Base-by-base conservation (phyloP, 2,888 invertebrate species). In the Drosophila pullipes region DNA sequence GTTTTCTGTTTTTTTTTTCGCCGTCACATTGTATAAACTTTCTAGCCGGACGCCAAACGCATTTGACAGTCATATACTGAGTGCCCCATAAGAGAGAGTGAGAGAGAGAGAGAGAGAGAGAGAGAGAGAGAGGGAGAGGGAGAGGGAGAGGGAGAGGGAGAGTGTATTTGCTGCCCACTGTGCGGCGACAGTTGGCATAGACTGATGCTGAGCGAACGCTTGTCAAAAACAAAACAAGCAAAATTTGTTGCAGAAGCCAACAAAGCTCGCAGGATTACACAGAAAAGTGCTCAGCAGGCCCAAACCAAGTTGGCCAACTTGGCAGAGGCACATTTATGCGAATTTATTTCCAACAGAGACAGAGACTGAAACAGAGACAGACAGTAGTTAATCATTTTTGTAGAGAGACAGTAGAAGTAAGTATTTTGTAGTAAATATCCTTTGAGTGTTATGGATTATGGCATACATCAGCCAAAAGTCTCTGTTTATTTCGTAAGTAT, bases 211-310 rank as follows among this genome's bases (percentile, higher is more conserved):
- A 64, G 50, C 76, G 37, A 64, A 50, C 76, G 37, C 62, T 39
- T 69, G 72, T 78, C 69, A 68, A 65, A 77, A 69, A 72, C 52
- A 81, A 81, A 78, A 69, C 72, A 65, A 47, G 58, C 79, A 58
- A 76, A 90, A 85, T 85, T 85, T 85, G 85, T 85, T 69, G 50
- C 62, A 54, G 73, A 80, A 71, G 74, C 73, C 68, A 70, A 65
- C 71, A 89, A 87, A 91, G 83, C 88, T 76, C 72, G 44, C 68
- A 69, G 86, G 85, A 90, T 85, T 85, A 90, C 89, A 73, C n/a
- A 58, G 68, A 53, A 77, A 84, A 82, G 83, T 79, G 88, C 90
- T 75, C 88, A 83, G 85, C 85, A 75, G 76, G 86, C 81, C 78
- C 60, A 57, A 47, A 25, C 25, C 47, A 16, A 47, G 25, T 69